These are phyloP conservation scores for Orius insidiosus DNA, from an alignment of 1,140 invertebrate genomes.

Conservation along the genomic window DNA sequence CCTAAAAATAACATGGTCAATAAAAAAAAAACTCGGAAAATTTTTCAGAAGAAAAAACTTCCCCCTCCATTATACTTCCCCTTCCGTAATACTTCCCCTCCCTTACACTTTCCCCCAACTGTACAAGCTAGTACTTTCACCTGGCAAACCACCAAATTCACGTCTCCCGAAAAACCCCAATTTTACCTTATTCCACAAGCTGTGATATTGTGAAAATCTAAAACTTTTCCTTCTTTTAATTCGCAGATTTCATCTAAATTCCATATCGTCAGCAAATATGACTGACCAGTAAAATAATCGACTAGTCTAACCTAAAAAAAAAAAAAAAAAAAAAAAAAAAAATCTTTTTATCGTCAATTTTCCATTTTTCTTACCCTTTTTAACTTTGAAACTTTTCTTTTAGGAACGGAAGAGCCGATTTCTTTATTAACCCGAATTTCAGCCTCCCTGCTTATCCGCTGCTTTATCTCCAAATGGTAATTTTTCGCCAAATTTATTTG, in stretches of 20 bases:
- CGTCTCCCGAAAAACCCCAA: conserved; percentile 23
- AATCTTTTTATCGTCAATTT: no score
- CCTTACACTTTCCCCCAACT: no score
- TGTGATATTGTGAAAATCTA: conserved; percentile 17
- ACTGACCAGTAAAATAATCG: conserved; percentile 19
- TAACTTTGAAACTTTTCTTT: conserved; percentile 30
- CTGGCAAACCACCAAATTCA: no score
- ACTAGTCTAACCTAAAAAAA: conserved; percentile 22
- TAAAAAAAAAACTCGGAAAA: no score
- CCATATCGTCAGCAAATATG: conserved; percentile 38
- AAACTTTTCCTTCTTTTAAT: conserved; percentile 31
- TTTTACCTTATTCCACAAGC: conserved; percentile 26
- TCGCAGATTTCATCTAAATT: conserved; percentile 32
- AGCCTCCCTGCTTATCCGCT: conserved; percentile 23
- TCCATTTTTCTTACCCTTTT: conserved; percentile 28
- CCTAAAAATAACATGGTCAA: conserved; percentile 22
- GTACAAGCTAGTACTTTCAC: no score
- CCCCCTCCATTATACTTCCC: no score
- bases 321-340: no score
- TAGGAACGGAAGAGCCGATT: conserved; percentile 21
- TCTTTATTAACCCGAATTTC: conserved; percentile 22
- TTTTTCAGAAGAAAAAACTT: no score
- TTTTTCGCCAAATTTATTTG: conserved; percentile 25
- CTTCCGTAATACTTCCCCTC: no score
- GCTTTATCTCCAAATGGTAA: conserved; percentile 23